Conservation (phyloP, 35 echinoderm and acorn worm genomes). For the Ptychodera flava region DNA sequence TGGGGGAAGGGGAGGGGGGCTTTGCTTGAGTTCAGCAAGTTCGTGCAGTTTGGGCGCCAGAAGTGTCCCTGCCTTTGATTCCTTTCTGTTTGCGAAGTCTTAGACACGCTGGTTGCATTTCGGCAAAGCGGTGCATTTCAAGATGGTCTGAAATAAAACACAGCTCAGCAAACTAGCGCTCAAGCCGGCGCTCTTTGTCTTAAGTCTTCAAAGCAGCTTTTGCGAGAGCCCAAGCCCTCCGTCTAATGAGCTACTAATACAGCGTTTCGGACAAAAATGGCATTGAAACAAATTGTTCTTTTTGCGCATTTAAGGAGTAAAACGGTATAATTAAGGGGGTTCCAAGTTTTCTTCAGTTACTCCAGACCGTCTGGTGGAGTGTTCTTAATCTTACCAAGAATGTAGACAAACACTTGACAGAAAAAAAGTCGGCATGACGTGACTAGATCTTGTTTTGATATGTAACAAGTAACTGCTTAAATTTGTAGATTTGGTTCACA, state of each 20-base stretch:
- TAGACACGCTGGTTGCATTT: not conserved
- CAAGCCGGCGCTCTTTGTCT: not conserved
- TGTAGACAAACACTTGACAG: not conserved
- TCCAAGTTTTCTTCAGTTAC: not conserved
- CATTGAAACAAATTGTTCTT: not conserved
- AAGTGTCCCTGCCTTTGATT: not conserved
- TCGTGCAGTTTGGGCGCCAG: too few relatives aligned
- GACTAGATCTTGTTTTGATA: not conserved
- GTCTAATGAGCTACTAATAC: not conserved
- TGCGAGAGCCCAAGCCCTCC: not conserved
- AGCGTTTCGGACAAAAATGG: not conserved
- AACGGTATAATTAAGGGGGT: slow-evolving; percentile 1
- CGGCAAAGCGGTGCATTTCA: not conserved
- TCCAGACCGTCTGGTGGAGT: not conserved
- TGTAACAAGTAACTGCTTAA: too few relatives aligned
- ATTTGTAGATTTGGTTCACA: not conserved
- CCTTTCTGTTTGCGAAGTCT: not conserved
- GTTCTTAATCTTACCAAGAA: not conserved
- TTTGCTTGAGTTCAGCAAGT: not conserved
- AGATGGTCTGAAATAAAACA: not conserved
- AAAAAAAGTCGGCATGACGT: not conserved
- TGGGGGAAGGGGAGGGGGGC: too few relatives aligned
- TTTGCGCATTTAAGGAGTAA: not conserved
- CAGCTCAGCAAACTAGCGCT: not conserved
- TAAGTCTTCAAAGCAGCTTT: not conserved